Conservation (phyloP, 2,888 invertebrate genomes). For the Rotaria sp. region DNA sequence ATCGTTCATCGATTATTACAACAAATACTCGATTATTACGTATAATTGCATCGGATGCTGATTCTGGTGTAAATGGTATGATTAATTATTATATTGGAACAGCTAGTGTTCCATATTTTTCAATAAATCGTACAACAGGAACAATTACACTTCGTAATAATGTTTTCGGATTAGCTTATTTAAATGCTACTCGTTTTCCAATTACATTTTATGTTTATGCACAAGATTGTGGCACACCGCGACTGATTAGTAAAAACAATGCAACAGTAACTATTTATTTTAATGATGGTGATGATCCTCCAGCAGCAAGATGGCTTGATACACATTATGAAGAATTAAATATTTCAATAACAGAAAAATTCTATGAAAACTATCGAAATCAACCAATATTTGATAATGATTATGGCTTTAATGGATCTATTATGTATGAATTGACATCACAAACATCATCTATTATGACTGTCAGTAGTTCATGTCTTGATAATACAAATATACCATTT, state of each 20-base stretch:
- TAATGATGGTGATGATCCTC: neutral
- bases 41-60: conserved; percentile 7
- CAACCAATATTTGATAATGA: neutral
- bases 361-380: neutral
- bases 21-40: neutral
- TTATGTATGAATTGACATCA: neutral
- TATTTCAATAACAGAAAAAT: neutral
- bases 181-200: neutral
- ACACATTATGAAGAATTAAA: neutral
- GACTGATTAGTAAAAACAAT: neutral
- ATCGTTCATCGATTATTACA: no score
- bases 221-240: neutral
- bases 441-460: neutral
- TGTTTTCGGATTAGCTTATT: neutral
- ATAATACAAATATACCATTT: neutral
- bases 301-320: neutral
- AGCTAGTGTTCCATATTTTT: neutral
- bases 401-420: neutral
- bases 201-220: neutral
- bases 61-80: neutral
- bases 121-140: neutral
- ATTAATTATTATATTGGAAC: conserved; percentile 11
- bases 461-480: neutral
- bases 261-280: neutral
- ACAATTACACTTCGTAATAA: neutral